These are phyloP conservation scores for Actenoides hombroni DNA, from an alignment of 2,113 vertebrate species.

Conservation along the genomic window DNA sequence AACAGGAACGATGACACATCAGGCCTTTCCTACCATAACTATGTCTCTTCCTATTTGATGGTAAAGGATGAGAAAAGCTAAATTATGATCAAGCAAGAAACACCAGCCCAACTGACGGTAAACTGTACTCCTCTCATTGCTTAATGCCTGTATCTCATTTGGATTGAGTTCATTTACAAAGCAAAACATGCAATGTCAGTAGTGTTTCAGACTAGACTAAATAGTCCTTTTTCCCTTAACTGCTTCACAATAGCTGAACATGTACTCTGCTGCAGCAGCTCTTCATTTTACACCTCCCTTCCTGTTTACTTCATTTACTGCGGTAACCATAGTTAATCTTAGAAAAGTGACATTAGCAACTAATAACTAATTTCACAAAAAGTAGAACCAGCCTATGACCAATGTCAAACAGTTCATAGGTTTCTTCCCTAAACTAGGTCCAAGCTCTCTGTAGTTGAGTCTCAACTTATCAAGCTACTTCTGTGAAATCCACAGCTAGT, in stretches of 20 bases:
- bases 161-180: background rate
- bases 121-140: background rate
- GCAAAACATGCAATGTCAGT: background rate
- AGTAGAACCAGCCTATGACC: background rate
- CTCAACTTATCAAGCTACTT: background rate
- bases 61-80: background rate
- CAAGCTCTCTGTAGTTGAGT: background rate
- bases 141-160: background rate
- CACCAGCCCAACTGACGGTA: background rate
- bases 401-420: accelerated
- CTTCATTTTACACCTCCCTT: slow-evolving; percentile 20
- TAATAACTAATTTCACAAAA: background rate
- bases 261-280: background rate
- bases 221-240: background rate
- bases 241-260: background rate
- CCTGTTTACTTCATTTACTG: slow-evolving; percentile 31
- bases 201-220: background rate
- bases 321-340: background rate
- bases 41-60: background rate
- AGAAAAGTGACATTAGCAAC: background rate
- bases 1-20: background rate
- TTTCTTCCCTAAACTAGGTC: background rate
- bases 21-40: background rate
- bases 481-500: background rate
- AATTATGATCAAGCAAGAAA: background rate